Conservation (phyloP, 2,888 invertebrate genomes). For the Chaetoderma sp. region DNA sequence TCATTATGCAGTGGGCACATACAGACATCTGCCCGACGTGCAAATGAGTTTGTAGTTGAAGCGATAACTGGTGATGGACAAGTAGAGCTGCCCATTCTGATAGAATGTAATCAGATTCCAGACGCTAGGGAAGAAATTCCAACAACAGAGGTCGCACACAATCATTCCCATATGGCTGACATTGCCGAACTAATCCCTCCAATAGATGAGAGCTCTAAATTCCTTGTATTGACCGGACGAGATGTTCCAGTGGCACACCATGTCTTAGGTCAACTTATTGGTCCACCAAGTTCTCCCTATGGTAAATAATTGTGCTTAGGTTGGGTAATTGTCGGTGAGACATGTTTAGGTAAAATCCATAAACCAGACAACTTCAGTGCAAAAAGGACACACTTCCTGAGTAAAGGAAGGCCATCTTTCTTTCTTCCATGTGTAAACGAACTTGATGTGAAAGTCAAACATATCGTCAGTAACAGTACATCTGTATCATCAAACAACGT, state of each 20-base stretch:
- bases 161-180: constrained; percentile 18
- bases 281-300: constrained; percentile 21
- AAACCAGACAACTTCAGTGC: too few relatives aligned
- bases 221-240: constrained; percentile 23
- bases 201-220: constrained; percentile 4
- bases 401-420: background rate
- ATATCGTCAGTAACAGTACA: too few relatives aligned
- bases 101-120: too few relatives aligned
- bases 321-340: constrained; percentile 33
- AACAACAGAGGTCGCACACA: constrained; percentile 24
- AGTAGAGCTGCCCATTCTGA: constrained; percentile 16
- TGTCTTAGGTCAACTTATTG: constrained; percentile 27
- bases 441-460: constrained; percentile 3
- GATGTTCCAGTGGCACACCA: constrained; percentile 33
- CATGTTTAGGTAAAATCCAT: too few relatives aligned
- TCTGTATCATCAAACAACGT: too few relatives aligned
- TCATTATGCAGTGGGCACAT: constrained; percentile 25
- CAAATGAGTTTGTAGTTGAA: constrained; percentile 14
- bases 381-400: constrained; percentile 3
- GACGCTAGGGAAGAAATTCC: constrained; percentile 29
- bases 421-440: constrained; percentile 6
- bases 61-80: constrained; percentile 6
- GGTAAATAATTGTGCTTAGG: constrained; percentile 22
- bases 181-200: too few relatives aligned
- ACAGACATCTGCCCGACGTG: constrained; percentile 10